Percentiles rank a stretch among this genome's conserved stretches.
phyloP scores from a whole-genome alignment of 2,113 vertebrate species.

The Camelus dromedarius region DNA sequence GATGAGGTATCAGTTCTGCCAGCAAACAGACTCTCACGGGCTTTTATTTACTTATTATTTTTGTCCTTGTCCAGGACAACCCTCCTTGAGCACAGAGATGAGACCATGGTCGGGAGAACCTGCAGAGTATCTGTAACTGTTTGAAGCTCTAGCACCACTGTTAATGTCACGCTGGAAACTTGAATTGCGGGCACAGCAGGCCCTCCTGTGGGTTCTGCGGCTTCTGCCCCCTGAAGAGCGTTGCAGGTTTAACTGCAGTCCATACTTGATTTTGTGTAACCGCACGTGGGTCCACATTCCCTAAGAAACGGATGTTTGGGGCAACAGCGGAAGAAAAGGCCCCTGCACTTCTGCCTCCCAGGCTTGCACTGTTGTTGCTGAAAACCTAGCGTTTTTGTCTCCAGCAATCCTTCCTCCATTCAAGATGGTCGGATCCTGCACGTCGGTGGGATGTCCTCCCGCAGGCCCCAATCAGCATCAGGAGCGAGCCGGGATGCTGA shows the following conservation, averaged over 20 bases:
- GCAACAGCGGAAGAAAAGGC: rapidly evolving
- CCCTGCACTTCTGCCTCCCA: rapidly evolving
- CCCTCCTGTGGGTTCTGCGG: rapidly evolving
- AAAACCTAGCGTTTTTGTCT: rapidly evolving
- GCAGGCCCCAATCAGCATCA: rapidly evolving
- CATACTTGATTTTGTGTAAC: rapidly evolving
- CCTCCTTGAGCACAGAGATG: not conserved
- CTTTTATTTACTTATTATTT: not conserved
- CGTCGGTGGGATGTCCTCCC: not conserved
- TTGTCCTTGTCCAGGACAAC: not conserved
- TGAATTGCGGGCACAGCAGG: too few species aligned
- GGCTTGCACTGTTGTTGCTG: rapidly evolving
- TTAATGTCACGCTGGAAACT: not conserved
- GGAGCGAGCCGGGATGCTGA: rapidly evolving
- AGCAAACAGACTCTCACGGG: rapidly evolving
- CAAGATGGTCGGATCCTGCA: rapidly evolving
- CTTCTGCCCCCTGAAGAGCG: not conserved
- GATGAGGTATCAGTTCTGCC: not conserved
- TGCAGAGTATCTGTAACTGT: not conserved
- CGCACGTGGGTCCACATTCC: rapidly evolving
- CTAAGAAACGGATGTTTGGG: rapidly evolving
- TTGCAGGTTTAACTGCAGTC: rapidly evolving
- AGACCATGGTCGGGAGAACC: not conserved
- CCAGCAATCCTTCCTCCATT: rapidly evolving
- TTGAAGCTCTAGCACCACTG: not conserved